These are phyloP conservation scores for Xylocampa areola DNA, from an alignment of 2,888 invertebrate genomes.

Conservation along the genomic window DNA sequence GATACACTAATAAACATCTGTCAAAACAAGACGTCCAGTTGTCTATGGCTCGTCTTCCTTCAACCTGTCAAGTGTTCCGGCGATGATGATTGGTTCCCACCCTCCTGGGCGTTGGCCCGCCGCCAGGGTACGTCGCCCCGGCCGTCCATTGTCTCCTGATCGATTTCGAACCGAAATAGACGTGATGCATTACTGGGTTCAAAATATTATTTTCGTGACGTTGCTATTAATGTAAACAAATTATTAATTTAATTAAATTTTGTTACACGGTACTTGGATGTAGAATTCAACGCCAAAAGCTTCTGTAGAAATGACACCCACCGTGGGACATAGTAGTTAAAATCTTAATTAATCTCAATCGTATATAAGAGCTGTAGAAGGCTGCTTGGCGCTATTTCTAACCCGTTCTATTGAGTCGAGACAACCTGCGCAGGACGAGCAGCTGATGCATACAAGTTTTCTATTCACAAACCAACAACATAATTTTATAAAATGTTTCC, in stretches of 20 bases:
- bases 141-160: conserved; percentile 66
- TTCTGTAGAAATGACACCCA: conserved; percentile 12
- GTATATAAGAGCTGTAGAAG: conserved; percentile 8
- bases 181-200: conserved; percentile 45
- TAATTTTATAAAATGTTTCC: conserved; percentile 6
- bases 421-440: conserved; percentile 35
- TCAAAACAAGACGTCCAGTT: conserved; percentile 6
- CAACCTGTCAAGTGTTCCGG: conserved; percentile 26
- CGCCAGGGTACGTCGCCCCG: conserved; percentile 69
- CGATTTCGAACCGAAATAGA: conserved; percentile 63
- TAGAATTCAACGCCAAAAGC: no score
- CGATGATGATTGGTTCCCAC: conserved; percentile 51
- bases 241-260: no score
- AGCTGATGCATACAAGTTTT: conserved; percentile 35
- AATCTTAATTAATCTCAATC: conserved; percentile 11
- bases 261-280: no score
- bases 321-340: background rate
- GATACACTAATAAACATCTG: no score
- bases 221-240: conserved; percentile 18
- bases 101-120: conserved; percentile 63
- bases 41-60: conserved; percentile 17
- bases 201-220: conserved; percentile 35
- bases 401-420: conserved; percentile 3
- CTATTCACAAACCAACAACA: conserved; percentile 15
- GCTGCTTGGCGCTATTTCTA: conserved; percentile 1